Evolutionary conservation across 2,797 vertebrate species (phyloP).

Genomic region (Prionace glauca): DNA sequence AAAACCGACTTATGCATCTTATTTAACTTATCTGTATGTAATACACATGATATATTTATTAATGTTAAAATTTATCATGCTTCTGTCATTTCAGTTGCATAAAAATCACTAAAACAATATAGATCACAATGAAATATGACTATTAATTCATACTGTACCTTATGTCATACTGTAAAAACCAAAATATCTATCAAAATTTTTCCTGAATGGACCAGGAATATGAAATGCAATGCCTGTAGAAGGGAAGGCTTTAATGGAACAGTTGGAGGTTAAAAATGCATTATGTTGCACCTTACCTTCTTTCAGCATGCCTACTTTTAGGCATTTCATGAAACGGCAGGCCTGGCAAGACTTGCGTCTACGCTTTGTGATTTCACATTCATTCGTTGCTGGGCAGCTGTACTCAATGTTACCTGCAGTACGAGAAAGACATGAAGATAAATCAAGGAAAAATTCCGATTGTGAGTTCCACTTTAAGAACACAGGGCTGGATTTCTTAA

Average conservation of each 20-base stretch:
- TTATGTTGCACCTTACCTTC: constrained; percentile 74
- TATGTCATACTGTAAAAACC: not conserved
- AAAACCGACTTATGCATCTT: not conserved
- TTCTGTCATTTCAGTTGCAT: not conserved
- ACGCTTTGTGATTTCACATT: constrained; percentile 98
- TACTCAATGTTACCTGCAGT: constrained; percentile 92
- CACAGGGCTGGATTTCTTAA: constrained; percentile 49
- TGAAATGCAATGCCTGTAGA: not conserved
- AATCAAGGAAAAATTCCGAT: constrained; percentile 42
- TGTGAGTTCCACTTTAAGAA: constrained; percentile 44
- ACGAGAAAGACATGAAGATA: constrained; percentile 52
- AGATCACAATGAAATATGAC: not conserved
- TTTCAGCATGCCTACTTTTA: constrained; percentile 98
- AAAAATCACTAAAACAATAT: not conserved
- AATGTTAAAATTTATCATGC: not conserved
- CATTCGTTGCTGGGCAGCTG: constrained; percentile 96
- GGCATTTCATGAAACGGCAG: constrained; percentile 99
- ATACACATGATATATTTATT: not conserved
- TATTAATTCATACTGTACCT: not conserved
- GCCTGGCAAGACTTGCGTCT: constrained; percentile 99
- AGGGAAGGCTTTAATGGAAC: constrained; percentile 3
- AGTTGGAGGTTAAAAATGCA: not conserved
- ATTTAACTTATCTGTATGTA: constrained; percentile 1
- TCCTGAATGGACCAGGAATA: not conserved
- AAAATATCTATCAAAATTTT: not conserved